phyloP scores from a whole-genome alignment of 2,113 vertebrate species.

The Nesoenas mayeri region DNA sequence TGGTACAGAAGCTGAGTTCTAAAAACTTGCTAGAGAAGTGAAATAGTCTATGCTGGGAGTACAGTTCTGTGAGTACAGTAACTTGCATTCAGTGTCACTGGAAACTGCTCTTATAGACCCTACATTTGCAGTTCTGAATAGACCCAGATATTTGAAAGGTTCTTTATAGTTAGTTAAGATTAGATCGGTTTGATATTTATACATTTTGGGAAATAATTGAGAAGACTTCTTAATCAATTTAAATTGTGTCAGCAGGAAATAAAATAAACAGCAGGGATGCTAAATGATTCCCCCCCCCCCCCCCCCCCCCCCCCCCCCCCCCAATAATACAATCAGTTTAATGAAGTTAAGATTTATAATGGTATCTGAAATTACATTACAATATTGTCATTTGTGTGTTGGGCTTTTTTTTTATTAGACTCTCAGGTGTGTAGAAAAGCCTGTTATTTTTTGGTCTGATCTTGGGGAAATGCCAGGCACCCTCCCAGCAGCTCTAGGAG shows the following conservation, averaged over 20 bases:
- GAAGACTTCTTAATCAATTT: slow-evolving; percentile 36
- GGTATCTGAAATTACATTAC: not conserved
- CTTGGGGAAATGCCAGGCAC: not conserved
- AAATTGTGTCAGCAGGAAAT: slow-evolving; percentile 51
- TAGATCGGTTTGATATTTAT: slow-evolving; percentile 8
- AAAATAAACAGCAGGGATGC: slow-evolving; percentile 22
- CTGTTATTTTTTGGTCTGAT: not conserved
- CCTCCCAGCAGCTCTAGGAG: not conserved
- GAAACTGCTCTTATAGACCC: not conserved
- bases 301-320: not conserved
- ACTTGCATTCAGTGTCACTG: not conserved
- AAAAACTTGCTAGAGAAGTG: not conserved
- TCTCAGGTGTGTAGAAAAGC: not conserved
- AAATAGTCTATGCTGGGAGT: not conserved
- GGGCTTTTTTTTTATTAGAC: not conserved
- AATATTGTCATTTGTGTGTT: not conserved
- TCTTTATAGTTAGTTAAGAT: not conserved
- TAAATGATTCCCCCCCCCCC: not conserved
- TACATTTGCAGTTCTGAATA: not conserved
- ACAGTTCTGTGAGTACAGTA: not conserved
- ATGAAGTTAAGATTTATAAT: slow-evolving; percentile 47
- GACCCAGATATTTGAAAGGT: not conserved
- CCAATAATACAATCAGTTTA: slow-evolving; percentile 6
- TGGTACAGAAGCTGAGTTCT: not conserved
- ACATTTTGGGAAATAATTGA: slow-evolving; percentile 37